Conservation (phyloP, 92 coral and sea anemone species). For the Bergia puertoricense region DNA sequence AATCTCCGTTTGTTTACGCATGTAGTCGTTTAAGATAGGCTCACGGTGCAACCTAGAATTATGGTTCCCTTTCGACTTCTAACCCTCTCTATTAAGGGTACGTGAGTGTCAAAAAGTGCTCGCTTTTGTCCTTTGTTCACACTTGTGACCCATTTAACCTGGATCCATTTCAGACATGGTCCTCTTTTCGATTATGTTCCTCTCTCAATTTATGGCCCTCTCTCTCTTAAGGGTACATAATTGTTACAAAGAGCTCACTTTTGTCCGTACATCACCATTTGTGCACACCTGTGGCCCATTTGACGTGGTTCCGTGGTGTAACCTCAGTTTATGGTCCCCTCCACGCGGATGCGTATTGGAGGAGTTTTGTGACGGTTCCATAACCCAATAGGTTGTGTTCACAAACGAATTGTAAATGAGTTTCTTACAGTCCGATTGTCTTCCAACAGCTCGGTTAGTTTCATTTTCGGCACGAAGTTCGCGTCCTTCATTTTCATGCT, state of each 20-base stretch:
- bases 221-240: not conserved
- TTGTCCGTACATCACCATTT: constrained; percentile 32
- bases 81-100: not conserved
- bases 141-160: no score
- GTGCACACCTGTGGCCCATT: constrained; percentile 8
- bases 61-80: not conserved
- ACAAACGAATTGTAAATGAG: constrained; percentile 56
- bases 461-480: not conserved
- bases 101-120: not conserved
- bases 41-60: not conserved
- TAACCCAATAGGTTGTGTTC: constrained; percentile 77
- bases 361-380: constrained; percentile 42
- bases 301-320: not conserved
- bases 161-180: not conserved
- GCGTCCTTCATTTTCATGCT: not conserved
- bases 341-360: constrained; percentile 2
- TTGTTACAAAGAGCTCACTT: constrained; percentile 28
- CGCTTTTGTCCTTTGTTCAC: not conserved
- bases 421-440: constrained; percentile 26
- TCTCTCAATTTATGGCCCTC: not conserved
- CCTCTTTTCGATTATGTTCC: no score
- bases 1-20: not conserved
- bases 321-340: not conserved
- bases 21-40: no score
- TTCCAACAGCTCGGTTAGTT: not conserved